Conservation (phyloP, 2,797 vertebrate species). For the Enteromius fasciolatus region DNA sequence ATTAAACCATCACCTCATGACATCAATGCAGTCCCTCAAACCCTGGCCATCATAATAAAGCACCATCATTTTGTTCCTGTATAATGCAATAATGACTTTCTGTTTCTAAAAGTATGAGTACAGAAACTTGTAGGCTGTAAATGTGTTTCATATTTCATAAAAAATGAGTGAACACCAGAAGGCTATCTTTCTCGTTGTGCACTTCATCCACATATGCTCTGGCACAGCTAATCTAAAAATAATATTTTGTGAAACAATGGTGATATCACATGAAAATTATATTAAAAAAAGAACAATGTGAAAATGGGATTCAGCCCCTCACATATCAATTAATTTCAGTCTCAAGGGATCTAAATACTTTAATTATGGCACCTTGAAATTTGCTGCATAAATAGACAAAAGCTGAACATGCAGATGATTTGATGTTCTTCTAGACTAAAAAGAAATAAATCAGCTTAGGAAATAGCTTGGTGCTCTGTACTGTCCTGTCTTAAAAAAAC, state of each 20-base stretch:
- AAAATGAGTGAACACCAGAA: background rate
- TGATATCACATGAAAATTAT: constrained; percentile 32
- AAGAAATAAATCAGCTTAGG: background rate
- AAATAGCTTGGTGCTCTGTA: background rate
- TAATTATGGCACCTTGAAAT: background rate
- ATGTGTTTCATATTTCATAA: constrained; percentile 30
- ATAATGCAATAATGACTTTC: background rate
- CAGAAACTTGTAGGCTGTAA: constrained; percentile 1
- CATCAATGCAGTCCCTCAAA: background rate
- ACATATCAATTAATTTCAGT: constrained; percentile 1
- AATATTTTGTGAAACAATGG: constrained; percentile 11
- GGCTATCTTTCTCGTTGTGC: background rate
- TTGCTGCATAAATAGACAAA: constrained; percentile 22
- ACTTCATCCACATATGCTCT: constrained; percentile 1
- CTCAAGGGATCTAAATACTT: background rate
- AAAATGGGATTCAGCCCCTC: constrained; percentile 16
- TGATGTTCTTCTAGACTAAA: background rate
- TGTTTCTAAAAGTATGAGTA: background rate
- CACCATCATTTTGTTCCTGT: background rate
- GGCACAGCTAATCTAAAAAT: constrained; percentile 27
- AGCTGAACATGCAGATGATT: background rate
- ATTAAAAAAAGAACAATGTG: constrained; percentile 10
- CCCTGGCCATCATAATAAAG: constrained; percentile 12
- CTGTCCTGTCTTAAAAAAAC: background rate
- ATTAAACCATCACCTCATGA: constrained; percentile 6